Conservation (phyloP, 2,113 vertebrate genomes). For the Clarias magur region DNA sequence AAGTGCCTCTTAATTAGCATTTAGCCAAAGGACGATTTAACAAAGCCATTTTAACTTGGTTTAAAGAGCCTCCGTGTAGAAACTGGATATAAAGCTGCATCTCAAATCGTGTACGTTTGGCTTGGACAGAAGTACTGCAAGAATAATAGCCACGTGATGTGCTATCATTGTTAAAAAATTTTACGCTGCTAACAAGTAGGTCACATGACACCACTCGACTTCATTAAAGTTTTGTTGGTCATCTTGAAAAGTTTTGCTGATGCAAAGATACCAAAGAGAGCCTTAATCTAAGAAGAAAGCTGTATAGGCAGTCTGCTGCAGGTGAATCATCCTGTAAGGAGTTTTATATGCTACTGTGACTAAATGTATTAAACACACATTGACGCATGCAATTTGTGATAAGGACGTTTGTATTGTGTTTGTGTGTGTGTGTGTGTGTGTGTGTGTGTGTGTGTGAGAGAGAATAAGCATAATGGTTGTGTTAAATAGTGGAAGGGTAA, state of each 20-base stretch:
- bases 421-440: slow-evolving; percentile 20
- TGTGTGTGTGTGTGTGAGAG: slow-evolving; percentile 27
- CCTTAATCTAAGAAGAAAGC: not conserved
- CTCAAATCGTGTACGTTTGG: not conserved
- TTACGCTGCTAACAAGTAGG: not conserved
- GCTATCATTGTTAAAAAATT: not conserved
- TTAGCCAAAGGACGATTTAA: not conserved
- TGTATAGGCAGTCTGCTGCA: not conserved
- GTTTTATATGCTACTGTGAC: not conserved
- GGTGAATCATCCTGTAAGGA: not conserved
- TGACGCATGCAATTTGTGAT: not conserved
- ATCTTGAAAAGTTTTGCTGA: not conserved
- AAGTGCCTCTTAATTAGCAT: not conserved
- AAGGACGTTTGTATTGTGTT: not conserved
- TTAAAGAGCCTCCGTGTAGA: not conserved
- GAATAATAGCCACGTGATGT: not conserved
- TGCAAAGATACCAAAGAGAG: not conserved
- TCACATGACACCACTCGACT: not conserved
- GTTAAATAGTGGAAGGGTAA: not conserved
- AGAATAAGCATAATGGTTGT: not conserved
- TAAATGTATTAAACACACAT: not conserved
- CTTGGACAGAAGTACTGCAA: not conserved
- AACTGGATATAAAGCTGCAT: not conserved
- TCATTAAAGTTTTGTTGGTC: not conserved
- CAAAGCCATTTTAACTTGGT: not conserved